These are phyloP conservation scores for Microtus pennsylvanicus DNA, from an alignment of 2,113 vertebrate genomes.

Conservation along the genomic window DNA sequence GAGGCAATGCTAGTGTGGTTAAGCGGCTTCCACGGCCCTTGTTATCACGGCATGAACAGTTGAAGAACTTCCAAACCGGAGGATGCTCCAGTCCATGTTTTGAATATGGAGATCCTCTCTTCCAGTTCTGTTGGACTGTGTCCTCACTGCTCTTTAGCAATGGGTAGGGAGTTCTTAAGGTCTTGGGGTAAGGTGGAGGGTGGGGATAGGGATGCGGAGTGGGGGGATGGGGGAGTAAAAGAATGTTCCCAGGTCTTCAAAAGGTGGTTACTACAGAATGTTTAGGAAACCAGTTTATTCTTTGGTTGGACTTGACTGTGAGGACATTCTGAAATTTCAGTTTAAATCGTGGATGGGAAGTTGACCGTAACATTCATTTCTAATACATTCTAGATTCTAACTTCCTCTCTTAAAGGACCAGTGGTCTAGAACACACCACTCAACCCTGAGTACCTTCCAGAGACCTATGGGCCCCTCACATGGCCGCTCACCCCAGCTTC, in stretches of 20 bases:
- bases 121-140: background rate
- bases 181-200: background rate
- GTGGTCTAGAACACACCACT: background rate
- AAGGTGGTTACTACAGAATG: constrained; percentile 13
- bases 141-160: background rate
- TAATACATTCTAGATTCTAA: background rate
- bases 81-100: background rate
- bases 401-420: constrained; percentile 11
- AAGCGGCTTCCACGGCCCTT: background rate
- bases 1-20: background rate
- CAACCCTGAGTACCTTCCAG: background rate
- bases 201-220: background rate
- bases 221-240: background rate
- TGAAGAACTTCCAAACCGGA: background rate
- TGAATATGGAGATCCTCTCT: background rate
- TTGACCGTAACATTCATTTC: constrained; percentile 47
- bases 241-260: constrained; percentile 47
- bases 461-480: background rate
- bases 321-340: constrained; percentile 33
- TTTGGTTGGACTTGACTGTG: constrained; percentile 13
- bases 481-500: background rate
- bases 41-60: background rate
- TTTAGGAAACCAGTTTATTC: constrained; percentile 24
- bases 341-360: background rate
- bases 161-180: background rate